phyloP scores from a whole-genome alignment of 1,140 invertebrate genomes.

The Neodiprion lecontei region DNA sequence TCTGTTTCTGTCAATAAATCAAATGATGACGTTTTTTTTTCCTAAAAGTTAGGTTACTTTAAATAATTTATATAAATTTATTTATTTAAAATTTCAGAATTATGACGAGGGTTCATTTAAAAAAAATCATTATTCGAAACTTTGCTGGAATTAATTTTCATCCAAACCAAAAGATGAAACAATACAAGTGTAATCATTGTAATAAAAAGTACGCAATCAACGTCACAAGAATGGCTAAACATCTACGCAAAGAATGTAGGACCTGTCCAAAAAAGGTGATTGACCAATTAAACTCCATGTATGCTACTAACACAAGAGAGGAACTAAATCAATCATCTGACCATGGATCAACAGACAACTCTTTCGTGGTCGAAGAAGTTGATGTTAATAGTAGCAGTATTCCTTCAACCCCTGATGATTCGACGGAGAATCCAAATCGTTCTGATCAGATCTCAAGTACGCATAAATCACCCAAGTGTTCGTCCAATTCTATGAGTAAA shows the following conservation, averaged over 20 bases:
- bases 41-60: no score
- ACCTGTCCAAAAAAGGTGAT: slow-evolving; percentile 27
- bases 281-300: slow-evolving; percentile 16
- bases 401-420: no score
- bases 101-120: no score
- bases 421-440: no score
- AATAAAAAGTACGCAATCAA: slow-evolving; percentile 29
- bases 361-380: slow-evolving; percentile 11
- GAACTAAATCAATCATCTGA: slow-evolving; percentile 17
- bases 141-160: no score
- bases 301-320: slow-evolving; percentile 9
- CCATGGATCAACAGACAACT: slow-evolving; percentile 14
- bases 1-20: no score
- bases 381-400: slow-evolving; percentile 15
- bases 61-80: no score
- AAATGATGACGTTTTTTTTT: no score
- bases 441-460: slow-evolving; percentile 8
- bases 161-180: slow-evolving; percentile 24
- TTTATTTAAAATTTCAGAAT: no score
- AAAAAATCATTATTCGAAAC: no score
- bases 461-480: not conserved
- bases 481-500: slow-evolving; percentile 21
- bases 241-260: slow-evolving; percentile 24
- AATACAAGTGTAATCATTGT: slow-evolving; percentile 30
- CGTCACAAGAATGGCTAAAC: slow-evolving; percentile 27